Conservation (phyloP, 2,113 vertebrate species). For the Oreochromis spilurus region DNA sequence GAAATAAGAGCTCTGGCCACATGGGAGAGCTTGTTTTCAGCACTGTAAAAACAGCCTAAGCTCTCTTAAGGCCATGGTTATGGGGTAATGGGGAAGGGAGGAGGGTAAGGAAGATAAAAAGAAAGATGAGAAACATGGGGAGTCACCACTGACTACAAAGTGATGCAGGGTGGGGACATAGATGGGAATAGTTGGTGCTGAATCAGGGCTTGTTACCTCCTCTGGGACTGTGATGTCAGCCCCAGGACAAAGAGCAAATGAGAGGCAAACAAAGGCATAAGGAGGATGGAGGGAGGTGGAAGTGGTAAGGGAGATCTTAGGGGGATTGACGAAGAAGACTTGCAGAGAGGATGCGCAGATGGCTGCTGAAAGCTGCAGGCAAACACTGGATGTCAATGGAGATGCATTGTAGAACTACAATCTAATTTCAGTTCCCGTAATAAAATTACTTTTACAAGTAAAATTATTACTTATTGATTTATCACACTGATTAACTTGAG, state of each 20-base stretch:
- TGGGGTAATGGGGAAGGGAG: background rate
- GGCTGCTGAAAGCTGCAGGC: slow-evolving; percentile 20
- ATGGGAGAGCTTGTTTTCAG: slow-evolving; percentile 40
- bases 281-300: background rate
- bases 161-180: background rate
- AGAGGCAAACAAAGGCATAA: slow-evolving; percentile 44
- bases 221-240: slow-evolving; percentile 59
- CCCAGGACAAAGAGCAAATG: background rate
- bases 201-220: slow-evolving; percentile 50
- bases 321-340: slow-evolving; percentile 24
- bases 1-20: slow-evolving; percentile 1
- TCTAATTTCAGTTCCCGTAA: background rate
- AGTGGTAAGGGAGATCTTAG: background rate
- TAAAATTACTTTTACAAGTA: background rate
- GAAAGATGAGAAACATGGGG: background rate
- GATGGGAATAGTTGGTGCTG: slow-evolving; percentile 23
- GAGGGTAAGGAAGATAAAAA: background rate
- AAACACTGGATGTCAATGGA: background rate
- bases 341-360: slow-evolving; percentile 31
- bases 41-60: slow-evolving; percentile 1
- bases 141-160: background rate
- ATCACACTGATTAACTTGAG: background rate
- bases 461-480: background rate
- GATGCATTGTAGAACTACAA: background rate
- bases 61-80: background rate